These are phyloP conservation scores for Cerastis rubricosa DNA, from an alignment of 2,888 invertebrate genomes.

Conservation along the genomic window DNA sequence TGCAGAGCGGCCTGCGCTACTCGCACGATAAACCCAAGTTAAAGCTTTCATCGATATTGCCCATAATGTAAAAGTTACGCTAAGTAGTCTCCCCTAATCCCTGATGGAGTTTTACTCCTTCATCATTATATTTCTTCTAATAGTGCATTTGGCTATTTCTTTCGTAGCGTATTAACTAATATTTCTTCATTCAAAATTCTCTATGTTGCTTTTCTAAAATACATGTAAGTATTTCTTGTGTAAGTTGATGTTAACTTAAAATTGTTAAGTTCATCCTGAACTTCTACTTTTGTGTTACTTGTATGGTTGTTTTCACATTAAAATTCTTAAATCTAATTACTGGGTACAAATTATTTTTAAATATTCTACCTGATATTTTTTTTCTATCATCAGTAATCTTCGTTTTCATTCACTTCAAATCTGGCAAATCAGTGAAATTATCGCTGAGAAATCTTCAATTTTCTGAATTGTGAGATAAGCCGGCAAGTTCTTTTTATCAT, in stretches of 20 bases:
- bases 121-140: conserved; percentile 51
- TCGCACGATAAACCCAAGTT: conserved; percentile 74
- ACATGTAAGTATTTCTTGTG: conserved; percentile 49
- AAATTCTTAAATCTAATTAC: background rate
- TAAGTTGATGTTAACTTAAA: conserved; percentile 5
- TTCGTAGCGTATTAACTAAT: conserved; percentile 50
- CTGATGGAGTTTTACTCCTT: conserved; percentile 73
- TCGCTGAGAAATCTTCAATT: conserved; percentile 27
- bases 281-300: background rate
- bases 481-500: conserved; percentile 56
- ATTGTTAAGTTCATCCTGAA: conserved; percentile 4
- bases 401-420: conserved; percentile 17
- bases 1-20: conserved; percentile 74
- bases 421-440: conserved; percentile 28
- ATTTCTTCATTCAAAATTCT: conserved; percentile 32
- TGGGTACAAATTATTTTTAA: background rate
- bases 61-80: conserved; percentile 83
- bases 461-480: conserved; percentile 49
- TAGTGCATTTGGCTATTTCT: conserved; percentile 50
- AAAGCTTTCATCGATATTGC: conserved; percentile 83
- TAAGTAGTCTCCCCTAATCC: conserved; percentile 83
- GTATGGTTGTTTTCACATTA: conserved; percentile 1
- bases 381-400: conserved; percentile 9
- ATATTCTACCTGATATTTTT: background rate
- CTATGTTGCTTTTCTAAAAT: conserved; percentile 48